These are phyloP conservation scores for Galerucella calmariensis DNA, from an alignment of 2,888 invertebrate species.

Conservation along the genomic window DNA sequence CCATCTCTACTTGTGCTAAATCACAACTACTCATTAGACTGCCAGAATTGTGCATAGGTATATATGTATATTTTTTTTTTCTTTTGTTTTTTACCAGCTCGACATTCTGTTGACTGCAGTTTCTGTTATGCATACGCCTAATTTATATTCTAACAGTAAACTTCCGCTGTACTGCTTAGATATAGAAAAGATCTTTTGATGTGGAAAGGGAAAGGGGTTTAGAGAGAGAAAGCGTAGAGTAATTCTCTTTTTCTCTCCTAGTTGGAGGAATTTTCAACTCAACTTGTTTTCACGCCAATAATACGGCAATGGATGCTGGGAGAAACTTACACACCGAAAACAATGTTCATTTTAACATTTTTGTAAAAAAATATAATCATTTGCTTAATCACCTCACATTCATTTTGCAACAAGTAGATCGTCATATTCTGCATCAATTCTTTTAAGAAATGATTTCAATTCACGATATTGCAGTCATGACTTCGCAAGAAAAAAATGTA, in stretches of 20 bases:
- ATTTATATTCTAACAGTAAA: slow-evolving; percentile 18
- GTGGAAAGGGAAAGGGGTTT: not conserved
- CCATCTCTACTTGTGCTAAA: not conserved
- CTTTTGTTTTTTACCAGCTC: not conserved
- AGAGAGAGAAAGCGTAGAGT: not conserved
- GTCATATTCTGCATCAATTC: too few relatives aligned
- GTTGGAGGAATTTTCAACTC: slow-evolving; percentile 2
- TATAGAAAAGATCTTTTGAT: slow-evolving; percentile 12
- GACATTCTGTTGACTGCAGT: not conserved
- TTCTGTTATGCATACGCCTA: slow-evolving; percentile 10
- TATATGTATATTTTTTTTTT: not conserved
- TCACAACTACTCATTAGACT: not conserved
- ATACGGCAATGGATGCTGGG: not conserved
- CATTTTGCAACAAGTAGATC: too few relatives aligned
- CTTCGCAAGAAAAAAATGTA: too few relatives aligned
- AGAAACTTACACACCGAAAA: not conserved
- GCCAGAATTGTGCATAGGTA: not conserved
- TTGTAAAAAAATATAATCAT: too few relatives aligned
- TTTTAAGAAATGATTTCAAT: too few relatives aligned
- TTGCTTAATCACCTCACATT: too few relatives aligned
- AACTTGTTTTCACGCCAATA: slow-evolving; percentile 6
- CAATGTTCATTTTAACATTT: too few relatives aligned
- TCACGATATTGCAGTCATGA: too few relatives aligned
- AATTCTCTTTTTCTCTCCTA: slow-evolving; percentile 3
- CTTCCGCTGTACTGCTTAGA: slow-evolving; percentile 3